phyloP scores from a whole-genome alignment of 2,888 invertebrate species.

The Seladonia tumulorum region DNA sequence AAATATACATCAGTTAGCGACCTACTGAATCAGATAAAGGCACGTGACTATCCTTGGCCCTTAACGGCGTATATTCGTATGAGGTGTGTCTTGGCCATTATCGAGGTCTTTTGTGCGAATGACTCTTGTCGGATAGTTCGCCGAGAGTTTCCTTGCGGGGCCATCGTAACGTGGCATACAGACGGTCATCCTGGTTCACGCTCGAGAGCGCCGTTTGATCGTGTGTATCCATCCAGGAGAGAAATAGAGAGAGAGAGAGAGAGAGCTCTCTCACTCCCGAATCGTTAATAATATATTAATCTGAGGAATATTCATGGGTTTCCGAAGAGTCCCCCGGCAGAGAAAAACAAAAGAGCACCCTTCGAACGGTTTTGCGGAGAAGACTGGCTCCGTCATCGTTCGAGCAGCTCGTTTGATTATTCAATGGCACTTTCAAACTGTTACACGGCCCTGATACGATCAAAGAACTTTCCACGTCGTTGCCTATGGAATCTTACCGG shows the following conservation, averaged over 20 bases:
- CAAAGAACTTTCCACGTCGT: slow-evolving; percentile 3
- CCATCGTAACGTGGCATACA: slow-evolving; percentile 42
- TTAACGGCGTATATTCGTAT: slow-evolving; percentile 24
- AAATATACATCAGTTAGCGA: no score
- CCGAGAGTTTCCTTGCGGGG: background rate
- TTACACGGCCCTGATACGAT: background rate
- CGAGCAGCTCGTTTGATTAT: slow-evolving; percentile 5
- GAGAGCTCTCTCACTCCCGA: slow-evolving; percentile 23
- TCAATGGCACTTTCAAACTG: slow-evolving; percentile 17
- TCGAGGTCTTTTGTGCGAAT: slow-evolving; percentile 19
- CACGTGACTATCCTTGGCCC: no score
- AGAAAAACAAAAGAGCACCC: background rate
- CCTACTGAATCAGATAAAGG: no score
- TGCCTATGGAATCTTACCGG: background rate
- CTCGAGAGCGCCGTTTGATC: slow-evolving; percentile 68
- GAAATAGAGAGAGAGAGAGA: background rate
- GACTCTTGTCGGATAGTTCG: background rate
- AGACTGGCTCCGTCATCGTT: background rate
- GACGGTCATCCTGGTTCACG: slow-evolving; percentile 60
- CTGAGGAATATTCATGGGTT: slow-evolving; percentile 38
- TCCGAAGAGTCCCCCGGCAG: background rate
- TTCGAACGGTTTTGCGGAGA: background rate
- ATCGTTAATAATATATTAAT: slow-evolving; percentile 43
- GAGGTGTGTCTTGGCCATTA: slow-evolving; percentile 56
- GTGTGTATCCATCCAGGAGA: slow-evolving; percentile 62